These are phyloP conservation scores for Asbolus verrucosus DNA, from an alignment of 1,140 invertebrate species.

Conservation along the genomic window DNA sequence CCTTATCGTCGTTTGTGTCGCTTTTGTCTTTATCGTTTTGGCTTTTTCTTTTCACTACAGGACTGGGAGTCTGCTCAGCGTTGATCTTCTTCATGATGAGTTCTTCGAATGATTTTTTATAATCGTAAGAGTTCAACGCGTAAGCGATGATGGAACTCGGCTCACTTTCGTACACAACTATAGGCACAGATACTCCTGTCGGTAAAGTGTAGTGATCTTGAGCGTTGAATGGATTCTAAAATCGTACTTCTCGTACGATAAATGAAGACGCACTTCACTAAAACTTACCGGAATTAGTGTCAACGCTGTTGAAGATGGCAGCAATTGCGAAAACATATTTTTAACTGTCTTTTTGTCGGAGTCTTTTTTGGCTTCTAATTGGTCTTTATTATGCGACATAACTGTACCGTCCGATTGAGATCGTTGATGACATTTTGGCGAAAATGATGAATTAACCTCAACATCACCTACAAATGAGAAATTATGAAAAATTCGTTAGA, in stretches of 20 bases:
- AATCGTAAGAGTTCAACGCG: conserved; percentile 79
- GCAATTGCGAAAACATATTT: conserved; percentile 76
- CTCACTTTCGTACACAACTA: conserved; percentile 87
- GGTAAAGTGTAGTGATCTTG: conserved; percentile 77
- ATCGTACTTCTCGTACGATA: no score
- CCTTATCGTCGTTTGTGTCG: conserved; percentile 65
- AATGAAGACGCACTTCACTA: no score
- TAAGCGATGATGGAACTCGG: conserved; percentile 92
- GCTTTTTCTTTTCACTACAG: conserved; percentile 66
- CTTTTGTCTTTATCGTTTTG: conserved; percentile 64
- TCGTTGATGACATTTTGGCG: conserved; percentile 65
- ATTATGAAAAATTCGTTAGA: no score
- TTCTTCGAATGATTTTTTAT: conserved; percentile 74
- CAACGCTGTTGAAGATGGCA: conserved; percentile 67
- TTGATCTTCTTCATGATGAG: conserved; percentile 62
- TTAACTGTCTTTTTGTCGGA: conserved; percentile 77
- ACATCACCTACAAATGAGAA: no score
- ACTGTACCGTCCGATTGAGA: conserved; percentile 65
- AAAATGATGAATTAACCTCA: no score
- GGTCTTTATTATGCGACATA: conserved; percentile 56
- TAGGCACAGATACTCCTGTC: conserved; percentile 72
- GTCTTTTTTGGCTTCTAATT: conserved; percentile 59
- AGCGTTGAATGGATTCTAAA: conserved; percentile 71
- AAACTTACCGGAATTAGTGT: conserved; percentile 65
- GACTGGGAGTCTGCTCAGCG: conserved; percentile 66